A percentile compares a stretch with the other conserved stretches of the same genome.
Evolutionary conservation across 2,797 vertebrate genomes (phyloP).

Genomic region (Cryptoblepharus egeriae): DNA sequence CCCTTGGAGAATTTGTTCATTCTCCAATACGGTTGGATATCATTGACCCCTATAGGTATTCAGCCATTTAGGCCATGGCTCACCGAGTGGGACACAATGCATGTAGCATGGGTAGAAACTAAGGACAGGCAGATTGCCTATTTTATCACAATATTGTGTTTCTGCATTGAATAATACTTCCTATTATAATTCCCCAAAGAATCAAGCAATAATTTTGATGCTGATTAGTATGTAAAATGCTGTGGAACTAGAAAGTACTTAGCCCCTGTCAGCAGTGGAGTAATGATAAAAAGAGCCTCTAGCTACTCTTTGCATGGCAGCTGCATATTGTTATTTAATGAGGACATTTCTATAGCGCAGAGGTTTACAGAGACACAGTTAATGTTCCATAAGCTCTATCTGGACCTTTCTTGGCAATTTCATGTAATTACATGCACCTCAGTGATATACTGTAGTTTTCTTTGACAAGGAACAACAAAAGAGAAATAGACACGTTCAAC

Average conservation of each 20-base stretch:
- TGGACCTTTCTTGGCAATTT: constrained; percentile 44
- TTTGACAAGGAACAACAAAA: constrained; percentile 23
- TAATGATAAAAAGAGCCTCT: constrained; percentile 26
- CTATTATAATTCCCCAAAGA: constrained; percentile 25
- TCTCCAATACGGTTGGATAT: not conserved
- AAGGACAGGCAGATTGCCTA: not conserved
- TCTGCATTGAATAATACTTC: constrained; percentile 42
- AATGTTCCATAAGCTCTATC: constrained; percentile 25
- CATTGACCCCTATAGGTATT: not conserved
- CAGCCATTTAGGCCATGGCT: not conserved
- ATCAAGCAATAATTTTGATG: constrained; percentile 42
- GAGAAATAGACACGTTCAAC: constrained; percentile 12
- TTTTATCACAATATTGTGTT: not conserved
- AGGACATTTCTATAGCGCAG: constrained; percentile 26
- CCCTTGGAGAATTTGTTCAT: not conserved
- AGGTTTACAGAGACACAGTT: not conserved
- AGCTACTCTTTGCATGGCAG: not conserved
- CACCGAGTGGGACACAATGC: not conserved
- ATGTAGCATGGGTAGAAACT: not conserved
- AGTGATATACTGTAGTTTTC: constrained; percentile 8
- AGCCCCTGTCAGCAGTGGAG: constrained; percentile 30
- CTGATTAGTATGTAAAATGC: constrained; percentile 27
- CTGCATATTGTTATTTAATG: constrained; percentile 29
- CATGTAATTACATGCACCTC: constrained; percentile 39
- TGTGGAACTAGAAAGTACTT: not conserved